A percentile compares a stretch with the other conserved stretches of the same genome.
These are phyloP conservation scores for Denticeps clupeoides DNA, from an alignment of 2,797 vertebrate genomes.

Conservation along the genomic window DNA sequence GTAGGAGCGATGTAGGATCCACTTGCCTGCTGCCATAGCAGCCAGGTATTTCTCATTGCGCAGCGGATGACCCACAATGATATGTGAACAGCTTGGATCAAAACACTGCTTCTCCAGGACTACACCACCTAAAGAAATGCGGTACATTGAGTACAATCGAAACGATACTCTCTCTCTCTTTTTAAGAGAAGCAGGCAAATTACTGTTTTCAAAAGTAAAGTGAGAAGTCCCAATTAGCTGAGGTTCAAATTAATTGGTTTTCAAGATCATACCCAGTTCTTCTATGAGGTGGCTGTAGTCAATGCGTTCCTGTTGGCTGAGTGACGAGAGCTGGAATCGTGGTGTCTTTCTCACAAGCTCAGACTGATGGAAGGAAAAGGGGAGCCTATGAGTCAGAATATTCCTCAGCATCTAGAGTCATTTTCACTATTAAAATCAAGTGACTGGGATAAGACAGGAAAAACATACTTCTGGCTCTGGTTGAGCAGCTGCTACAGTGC, in stretches of 20 bases:
- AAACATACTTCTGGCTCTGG: no score
- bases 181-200: no score
- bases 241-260: no score
- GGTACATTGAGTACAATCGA: no score
- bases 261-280: constrained; percentile 75
- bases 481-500: constrained; percentile 74
- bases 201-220: no score
- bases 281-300: constrained; percentile 94
- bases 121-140: constrained; percentile 73
- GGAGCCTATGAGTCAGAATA: no score
- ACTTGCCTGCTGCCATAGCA: constrained; percentile 92
- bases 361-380: constrained; percentile 40
- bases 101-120: constrained; percentile 92
- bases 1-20: constrained; percentile 95
- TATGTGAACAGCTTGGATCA: constrained; percentile 88
- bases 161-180: no score
- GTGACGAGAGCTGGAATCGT: constrained; percentile 88
- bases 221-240: no score
- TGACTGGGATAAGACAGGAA: no score
- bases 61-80: constrained; percentile 86
- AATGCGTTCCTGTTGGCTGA: constrained; percentile 90
- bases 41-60: constrained; percentile 95
- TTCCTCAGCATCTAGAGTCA: no score
- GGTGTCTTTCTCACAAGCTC: constrained; percentile 52
- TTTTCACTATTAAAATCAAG: no score